Conservation (phyloP, 2,888 invertebrate species). For the Colostygia pectinataria region DNA sequence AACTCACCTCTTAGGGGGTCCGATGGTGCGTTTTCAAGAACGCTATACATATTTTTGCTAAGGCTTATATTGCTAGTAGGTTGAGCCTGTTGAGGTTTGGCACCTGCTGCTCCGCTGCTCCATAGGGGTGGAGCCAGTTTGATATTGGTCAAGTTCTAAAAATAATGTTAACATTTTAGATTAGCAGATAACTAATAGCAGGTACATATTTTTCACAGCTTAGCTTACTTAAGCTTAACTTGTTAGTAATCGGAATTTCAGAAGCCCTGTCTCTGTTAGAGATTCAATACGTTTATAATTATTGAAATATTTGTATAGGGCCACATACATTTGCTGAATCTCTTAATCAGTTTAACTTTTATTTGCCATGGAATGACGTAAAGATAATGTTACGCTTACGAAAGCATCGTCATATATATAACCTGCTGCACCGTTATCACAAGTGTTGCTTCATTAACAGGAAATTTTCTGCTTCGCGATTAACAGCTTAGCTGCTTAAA, state of each 20-base stretch:
- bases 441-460: too few relatives aligned
- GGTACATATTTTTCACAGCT: too few relatives aligned
- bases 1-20: conserved; percentile 65
- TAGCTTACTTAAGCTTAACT: too few relatives aligned
- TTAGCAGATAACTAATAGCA: too few relatives aligned
- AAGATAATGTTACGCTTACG: conserved; percentile 2
- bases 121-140: conserved; percentile 70
- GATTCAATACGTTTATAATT: too few relatives aligned
- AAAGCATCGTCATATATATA: conserved; percentile 1
- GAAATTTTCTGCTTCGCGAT: too few relatives aligned
- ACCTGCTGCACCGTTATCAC: too few relatives aligned
- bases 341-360: background rate
- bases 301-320: too few relatives aligned
- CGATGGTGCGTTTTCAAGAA: conserved; percentile 61
- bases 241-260: too few relatives aligned
- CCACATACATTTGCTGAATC: too few relatives aligned
- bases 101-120: conserved; percentile 72
- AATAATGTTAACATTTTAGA: conserved; percentile 23
- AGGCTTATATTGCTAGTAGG: conserved; percentile 59
- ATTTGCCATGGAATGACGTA: conserved; percentile 1
- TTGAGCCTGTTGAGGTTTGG: conserved; percentile 62
- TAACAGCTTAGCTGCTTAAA: too few relatives aligned
- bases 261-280: too few relatives aligned
- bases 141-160: conserved; percentile 64
- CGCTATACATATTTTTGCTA: conserved; percentile 67